Evolutionary conservation across 2,888 invertebrate genomes (phyloP).

Genomic region (Steinernema scapterisci): DNA sequence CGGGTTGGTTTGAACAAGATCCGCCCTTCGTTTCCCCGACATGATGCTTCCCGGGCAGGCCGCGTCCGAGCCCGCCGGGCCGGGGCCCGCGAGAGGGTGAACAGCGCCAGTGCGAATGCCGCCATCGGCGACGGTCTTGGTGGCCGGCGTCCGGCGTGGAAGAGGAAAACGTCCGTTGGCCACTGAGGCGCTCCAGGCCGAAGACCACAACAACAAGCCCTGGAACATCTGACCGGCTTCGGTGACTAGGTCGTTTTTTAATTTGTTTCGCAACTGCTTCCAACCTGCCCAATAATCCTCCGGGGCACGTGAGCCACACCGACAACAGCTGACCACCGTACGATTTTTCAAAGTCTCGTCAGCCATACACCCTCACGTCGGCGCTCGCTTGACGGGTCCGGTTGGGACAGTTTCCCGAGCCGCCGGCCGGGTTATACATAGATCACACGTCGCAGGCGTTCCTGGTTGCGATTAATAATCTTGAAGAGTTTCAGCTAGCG

Average conservation of each 20-base stretch:
- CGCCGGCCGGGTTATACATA: too few relatives aligned
- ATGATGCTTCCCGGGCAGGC: too few relatives aligned
- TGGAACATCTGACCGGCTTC: not conserved
- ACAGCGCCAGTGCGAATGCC: constrained; percentile 11
- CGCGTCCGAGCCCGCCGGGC: constrained; percentile 2
- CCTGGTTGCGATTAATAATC: not conserved
- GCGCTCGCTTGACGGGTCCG: too few relatives aligned
- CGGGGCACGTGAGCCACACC: too few relatives aligned
- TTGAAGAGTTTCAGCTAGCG: not conserved
- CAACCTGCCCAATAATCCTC: too few relatives aligned
- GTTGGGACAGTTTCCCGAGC: too few relatives aligned
- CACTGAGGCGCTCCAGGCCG: not conserved
- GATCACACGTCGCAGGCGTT: too few relatives aligned
- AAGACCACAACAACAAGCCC: constrained; percentile 7
- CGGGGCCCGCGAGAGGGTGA: not conserved
- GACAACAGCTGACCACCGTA: not conserved
- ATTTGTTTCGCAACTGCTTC: not conserved
- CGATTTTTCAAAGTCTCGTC: too few relatives aligned
- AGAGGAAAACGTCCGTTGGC: not conserved
- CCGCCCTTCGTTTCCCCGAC: not conserved
- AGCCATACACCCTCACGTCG: too few relatives aligned
- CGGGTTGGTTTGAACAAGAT: constrained; percentile 26
- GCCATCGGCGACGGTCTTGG: not conserved
- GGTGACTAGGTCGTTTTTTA: not conserved
- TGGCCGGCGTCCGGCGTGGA: constrained; percentile 6